Conservation (phyloP, 2,113 vertebrate species). For the Cyprinodon brontotheroides region DNA sequence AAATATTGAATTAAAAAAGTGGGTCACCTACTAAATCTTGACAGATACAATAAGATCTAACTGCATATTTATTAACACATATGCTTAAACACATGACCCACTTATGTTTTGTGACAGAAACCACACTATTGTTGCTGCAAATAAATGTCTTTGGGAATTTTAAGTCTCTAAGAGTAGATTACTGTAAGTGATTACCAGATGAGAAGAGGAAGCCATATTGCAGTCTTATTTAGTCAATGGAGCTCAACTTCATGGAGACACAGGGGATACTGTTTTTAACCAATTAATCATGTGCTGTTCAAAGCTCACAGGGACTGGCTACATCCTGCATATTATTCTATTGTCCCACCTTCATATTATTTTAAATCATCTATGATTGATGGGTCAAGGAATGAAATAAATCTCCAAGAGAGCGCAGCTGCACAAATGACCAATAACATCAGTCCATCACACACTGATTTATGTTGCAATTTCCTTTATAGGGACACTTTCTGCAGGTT, state of each 20-base stretch:
- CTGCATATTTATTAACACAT: neutral
- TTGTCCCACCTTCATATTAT: conserved; percentile 37
- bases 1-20: neutral
- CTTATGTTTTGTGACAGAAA: neutral
- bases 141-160: conserved; percentile 17
- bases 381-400: conserved; percentile 53
- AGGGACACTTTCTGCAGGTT: conserved; percentile 8
- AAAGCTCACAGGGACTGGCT: conserved; percentile 6
- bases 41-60: neutral
- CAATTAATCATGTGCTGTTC: conserved; percentile 38
- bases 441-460: conserved; percentile 34
- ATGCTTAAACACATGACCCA: neutral
- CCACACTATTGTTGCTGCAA: conserved; percentile 1
- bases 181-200: conserved; percentile 41
- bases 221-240: conserved; percentile 31
- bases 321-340: conserved; percentile 32
- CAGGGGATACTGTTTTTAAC: conserved; percentile 53
- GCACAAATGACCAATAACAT: conserved; percentile 37
- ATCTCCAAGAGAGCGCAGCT: conserved; percentile 41
- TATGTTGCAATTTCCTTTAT: conserved; percentile 29
- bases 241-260: conserved; percentile 37
- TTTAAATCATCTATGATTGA: conserved; percentile 36
- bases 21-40: neutral
- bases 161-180: conserved; percentile 18
- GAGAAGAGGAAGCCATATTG: conserved; percentile 21